Conservation (phyloP, 2,888 invertebrate genomes). For the Ectobius pallidus region DNA sequence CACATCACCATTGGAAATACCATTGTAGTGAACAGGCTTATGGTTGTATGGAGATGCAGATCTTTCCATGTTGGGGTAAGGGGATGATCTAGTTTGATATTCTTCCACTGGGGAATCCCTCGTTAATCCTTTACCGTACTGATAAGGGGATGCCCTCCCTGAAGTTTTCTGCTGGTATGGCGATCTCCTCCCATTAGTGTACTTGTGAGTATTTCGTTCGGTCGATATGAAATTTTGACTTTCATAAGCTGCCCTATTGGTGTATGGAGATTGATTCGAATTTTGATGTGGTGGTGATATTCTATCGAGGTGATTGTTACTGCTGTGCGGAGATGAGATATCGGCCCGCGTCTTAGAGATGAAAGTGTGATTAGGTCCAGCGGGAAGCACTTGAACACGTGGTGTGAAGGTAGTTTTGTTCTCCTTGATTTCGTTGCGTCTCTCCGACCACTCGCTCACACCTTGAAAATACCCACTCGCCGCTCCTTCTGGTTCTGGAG, state of each 20-base stretch:
- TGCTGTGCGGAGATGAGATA: constrained; percentile 19
- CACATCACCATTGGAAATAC: neutral
- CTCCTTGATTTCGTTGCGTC: constrained; percentile 37
- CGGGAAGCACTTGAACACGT: constrained; percentile 48
- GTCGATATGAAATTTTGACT: constrained; percentile 21
- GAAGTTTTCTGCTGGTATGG: neutral
- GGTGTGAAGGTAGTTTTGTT: neutral
- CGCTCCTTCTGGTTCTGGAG: constrained; percentile 56
- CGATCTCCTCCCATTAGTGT: neutral
- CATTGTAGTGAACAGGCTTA: neutral
- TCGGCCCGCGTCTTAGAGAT: constrained; percentile 31
- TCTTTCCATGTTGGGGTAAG: neutral
- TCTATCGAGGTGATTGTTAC: constrained; percentile 33
- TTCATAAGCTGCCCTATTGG: constrained; percentile 23
- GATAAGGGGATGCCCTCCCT: constrained; percentile 14
- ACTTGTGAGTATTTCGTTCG: neutral
- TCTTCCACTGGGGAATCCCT: neutral
- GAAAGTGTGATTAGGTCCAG: constrained; percentile 48
- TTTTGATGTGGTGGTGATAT: neutral
- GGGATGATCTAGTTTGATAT: neutral
- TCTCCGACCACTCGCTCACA: constrained; percentile 79
- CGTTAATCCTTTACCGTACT: neutral
- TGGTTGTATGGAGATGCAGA: neutral
- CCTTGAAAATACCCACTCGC: constrained; percentile 59
- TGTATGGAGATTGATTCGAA: neutral